Conservation (phyloP, 2,888 invertebrate genomes). For the Drosophila seclusa region DNA sequence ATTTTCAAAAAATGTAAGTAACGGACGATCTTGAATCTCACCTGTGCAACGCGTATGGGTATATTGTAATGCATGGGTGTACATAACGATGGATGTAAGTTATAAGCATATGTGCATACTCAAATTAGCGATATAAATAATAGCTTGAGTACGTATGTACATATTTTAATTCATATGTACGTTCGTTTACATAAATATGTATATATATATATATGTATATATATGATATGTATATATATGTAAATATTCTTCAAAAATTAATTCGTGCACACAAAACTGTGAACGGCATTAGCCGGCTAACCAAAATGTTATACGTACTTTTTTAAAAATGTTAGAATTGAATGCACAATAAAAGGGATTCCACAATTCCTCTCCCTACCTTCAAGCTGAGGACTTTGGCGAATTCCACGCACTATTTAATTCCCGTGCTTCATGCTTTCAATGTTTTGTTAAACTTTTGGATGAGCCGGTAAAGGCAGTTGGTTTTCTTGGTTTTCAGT, state of each 20-base stretch:
- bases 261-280: not conserved
- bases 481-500: not conserved
- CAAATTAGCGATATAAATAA: not conserved
- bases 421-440: not conserved
- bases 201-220: too few relatives aligned
- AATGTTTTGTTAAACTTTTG: not conserved
- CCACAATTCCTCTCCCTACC: not conserved
- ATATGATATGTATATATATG: too few relatives aligned
- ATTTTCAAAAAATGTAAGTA: constrained; percentile 13
- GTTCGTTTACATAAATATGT: not conserved
- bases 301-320: not conserved
- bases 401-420: not conserved
- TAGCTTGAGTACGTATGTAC: not conserved
- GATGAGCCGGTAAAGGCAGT: not conserved
- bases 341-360: not conserved
- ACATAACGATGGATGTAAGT: not conserved
- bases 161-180: not conserved
- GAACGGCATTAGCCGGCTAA: not conserved
- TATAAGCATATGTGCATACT: not conserved
- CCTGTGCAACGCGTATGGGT: not conserved
- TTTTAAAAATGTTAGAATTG: not conserved
- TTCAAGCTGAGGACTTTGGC: not conserved
- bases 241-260: not conserved
- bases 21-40: not conserved
- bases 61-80: not conserved